These are phyloP conservation scores for Garrulus glandarius DNA, from an alignment of 2,797 vertebrate genomes.

Conservation along the genomic window DNA sequence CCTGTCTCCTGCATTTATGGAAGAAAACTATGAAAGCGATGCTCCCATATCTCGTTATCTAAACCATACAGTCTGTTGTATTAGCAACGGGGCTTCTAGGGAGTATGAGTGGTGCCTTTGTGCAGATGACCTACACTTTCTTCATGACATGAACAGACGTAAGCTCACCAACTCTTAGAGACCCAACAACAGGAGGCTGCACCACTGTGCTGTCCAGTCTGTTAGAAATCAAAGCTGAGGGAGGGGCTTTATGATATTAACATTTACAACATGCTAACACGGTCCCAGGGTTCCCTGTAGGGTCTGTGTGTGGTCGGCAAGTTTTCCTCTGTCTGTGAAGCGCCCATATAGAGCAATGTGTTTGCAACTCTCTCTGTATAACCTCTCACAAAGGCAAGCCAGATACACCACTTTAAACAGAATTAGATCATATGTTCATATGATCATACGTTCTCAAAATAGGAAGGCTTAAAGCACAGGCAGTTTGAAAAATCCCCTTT, in stretches of 20 bases:
- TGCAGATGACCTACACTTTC: background rate
- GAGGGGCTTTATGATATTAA: background rate
- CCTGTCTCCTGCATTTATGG: background rate
- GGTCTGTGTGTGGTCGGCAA: background rate
- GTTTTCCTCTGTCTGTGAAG: background rate
- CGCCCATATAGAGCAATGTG: accelerated
- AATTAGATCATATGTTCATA: background rate
- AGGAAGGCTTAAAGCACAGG: background rate
- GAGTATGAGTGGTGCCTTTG: background rate
- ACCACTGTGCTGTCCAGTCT: background rate
- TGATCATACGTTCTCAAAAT: background rate
- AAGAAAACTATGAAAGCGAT: background rate
- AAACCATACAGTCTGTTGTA: background rate
- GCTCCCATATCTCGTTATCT: background rate
- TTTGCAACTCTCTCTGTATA: background rate
- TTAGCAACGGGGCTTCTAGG: background rate
- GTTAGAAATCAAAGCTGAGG: background rate
- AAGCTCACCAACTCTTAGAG: background rate
- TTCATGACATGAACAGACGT: background rate
- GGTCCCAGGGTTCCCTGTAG: background rate
- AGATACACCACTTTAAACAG: background rate
- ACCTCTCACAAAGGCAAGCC: background rate
- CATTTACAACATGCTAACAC: background rate
- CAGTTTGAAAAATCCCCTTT: background rate
- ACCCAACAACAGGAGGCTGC: background rate